phyloP scores from a whole-genome alignment of 2,113 vertebrate genomes.

The Urocynchramus pylzowi region DNA sequence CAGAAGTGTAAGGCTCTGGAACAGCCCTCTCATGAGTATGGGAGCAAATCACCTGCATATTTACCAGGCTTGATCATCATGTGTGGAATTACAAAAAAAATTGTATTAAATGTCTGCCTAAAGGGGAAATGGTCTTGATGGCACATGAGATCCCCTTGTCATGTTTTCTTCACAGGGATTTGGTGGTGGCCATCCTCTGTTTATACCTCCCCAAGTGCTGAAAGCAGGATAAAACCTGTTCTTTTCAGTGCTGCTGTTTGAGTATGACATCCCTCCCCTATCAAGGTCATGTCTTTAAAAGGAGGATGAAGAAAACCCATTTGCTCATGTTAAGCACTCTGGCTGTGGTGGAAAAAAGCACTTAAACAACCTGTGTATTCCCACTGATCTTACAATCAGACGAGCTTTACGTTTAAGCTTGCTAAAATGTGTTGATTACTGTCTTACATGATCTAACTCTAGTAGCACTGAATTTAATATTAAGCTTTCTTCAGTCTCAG shows the following conservation, averaged over 20 bases:
- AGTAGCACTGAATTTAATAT: background rate
- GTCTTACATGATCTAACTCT: background rate
- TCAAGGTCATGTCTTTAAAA: background rate
- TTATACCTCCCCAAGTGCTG: background rate
- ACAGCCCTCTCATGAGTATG: fast-evolving
- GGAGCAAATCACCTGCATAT: background rate
- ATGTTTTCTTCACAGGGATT: background rate
- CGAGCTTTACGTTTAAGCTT: background rate
- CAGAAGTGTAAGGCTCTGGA: background rate
- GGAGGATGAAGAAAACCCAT: background rate
- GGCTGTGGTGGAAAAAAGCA: background rate
- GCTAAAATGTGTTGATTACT: background rate
- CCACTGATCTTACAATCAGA: background rate
- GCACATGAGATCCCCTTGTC: background rate
- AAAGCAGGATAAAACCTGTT: background rate
- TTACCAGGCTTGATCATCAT: background rate
- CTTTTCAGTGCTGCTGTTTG: background rate
- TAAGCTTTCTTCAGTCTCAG: background rate
- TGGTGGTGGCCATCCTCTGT: background rate
- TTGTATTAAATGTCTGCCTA: background rate
- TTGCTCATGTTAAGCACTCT: background rate
- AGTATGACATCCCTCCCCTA: background rate
- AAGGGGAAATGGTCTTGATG: background rate
- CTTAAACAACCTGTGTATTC: background rate
- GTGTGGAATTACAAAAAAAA: background rate